Evolutionary conservation across 35 echinoderm and acorn worm species (phyloP).

Genomic region (Hemicentrotus pulcherrimus): DNA sequence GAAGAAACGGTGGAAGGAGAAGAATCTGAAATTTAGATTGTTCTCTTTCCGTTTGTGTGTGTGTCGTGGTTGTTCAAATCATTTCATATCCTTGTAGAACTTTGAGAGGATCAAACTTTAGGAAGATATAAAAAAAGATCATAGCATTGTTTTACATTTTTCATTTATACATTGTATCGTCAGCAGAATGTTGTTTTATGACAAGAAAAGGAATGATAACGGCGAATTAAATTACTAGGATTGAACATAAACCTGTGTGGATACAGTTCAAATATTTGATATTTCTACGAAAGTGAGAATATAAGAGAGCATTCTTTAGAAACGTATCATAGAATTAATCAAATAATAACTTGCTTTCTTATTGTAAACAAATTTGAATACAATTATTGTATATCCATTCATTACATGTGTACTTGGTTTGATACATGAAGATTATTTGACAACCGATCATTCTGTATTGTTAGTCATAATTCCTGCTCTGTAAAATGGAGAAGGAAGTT

Average conservation of each 20-base stretch:
- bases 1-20: slow-evolving; percentile 23
- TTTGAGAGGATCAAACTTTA: background rate
- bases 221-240: background rate
- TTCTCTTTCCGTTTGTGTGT: background rate
- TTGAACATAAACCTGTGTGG: too few species aligned
- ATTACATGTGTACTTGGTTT: background rate
- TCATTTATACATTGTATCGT: background rate
- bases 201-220: background rate
- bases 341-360: background rate
- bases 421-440: background rate
- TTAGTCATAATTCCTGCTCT: background rate
- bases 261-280: background rate
- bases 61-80: background rate
- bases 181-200: background rate
- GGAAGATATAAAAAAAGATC: background rate
- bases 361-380: background rate
- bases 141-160: background rate
- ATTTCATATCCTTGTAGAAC: background rate
- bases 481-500: background rate
- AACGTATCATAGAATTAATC: background rate
- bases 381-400: background rate
- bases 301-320: background rate
- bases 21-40: slow-evolving; percentile 42
- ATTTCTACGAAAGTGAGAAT: background rate
- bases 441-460: background rate